A percentile compares a stretch with the other conserved stretches of the same genome.
phyloP scores from a whole-genome alignment of 2,113 vertebrate genomes.

The Peromyscus maniculatus region DNA sequence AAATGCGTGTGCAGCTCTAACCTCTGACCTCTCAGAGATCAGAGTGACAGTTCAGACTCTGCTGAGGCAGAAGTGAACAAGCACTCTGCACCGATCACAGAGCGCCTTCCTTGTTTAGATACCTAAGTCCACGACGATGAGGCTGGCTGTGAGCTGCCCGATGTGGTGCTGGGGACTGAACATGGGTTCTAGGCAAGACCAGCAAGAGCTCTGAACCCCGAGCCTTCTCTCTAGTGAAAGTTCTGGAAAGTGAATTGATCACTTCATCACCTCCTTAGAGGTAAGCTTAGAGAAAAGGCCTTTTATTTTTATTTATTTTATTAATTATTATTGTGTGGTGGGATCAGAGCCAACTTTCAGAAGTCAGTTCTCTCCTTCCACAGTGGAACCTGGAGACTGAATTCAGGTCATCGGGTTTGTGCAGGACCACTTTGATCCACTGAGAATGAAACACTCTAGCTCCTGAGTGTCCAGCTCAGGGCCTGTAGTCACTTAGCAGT shows the following conservation, averaged over 20 bases:
- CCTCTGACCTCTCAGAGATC: neutral
- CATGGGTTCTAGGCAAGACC: neutral
- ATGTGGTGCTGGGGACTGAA: neutral
- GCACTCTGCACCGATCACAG: neutral
- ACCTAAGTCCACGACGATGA: neutral
- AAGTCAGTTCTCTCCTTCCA: neutral
- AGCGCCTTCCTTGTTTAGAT: conserved; percentile 8
- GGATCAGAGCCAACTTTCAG: neutral
- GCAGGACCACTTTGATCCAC: neutral
- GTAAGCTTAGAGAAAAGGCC: neutral
- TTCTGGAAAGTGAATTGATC: neutral
- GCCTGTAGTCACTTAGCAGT: neutral
- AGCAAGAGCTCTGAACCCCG: neutral
- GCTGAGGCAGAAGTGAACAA: neutral
- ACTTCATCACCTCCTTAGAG: neutral
- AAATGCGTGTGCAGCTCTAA: neutral
- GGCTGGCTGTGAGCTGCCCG: neutral
- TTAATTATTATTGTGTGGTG: neutral
- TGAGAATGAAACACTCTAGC: neutral
- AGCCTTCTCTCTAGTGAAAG: too few relatives aligned
- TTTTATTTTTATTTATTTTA: neutral
- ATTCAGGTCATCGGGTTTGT: neutral
- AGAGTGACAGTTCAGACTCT: neutral
- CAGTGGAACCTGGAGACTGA: neutral
- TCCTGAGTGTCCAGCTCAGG: neutral